Base-by-base conservation (phyloP, 2,113 vertebrate genomes). In the Amphiprion ocellaris region DNA sequence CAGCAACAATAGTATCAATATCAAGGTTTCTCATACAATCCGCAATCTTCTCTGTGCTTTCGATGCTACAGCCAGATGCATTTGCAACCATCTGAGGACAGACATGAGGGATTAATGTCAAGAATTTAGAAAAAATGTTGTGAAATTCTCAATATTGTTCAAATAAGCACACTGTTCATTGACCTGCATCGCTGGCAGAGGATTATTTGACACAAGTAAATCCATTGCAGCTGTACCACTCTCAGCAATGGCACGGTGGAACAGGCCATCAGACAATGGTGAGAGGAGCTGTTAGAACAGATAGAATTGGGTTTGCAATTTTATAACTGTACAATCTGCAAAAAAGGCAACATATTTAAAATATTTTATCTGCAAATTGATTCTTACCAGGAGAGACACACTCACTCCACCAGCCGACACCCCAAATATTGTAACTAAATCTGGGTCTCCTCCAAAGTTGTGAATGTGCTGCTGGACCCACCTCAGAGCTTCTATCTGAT, bases 391-490 rank as follows among this genome's bases (percentile, higher is more conserved):
- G 4, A 94, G 69, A 2, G 96, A 97, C 9, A 97, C 96, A 3
- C 97, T 97, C 33, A 93, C 0, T 69, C 91, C 96, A 82, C 97
- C 97, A 15, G 97, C 96, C 60, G 97, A 98, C 78, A 96, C 94
- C 37, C 97, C 97, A 88, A 95, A 95, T 33, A 98, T 94, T 10
- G 97, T 98, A 23, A 98, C 96, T 0, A 86, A 95, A 72, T 77
- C 81, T 33, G 96, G 94, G 83, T 98, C 85, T 73, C 97, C 97
- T 85, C 97, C 97, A 84, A 98, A 98, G 82, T 89, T 90, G 23
- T 90, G 75, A 41, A 97, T 97, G 74, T 98, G 96, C 81, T 96
- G 89, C 87, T 97, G 96, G 66, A 97, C 77, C 97, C 96, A 99
- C 14, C 1, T 94, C 70, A 98, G 95, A 2, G 96, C 96, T 4